Conservation (phyloP, 2,113 vertebrate species). For the Pampusana beccarii region DNA sequence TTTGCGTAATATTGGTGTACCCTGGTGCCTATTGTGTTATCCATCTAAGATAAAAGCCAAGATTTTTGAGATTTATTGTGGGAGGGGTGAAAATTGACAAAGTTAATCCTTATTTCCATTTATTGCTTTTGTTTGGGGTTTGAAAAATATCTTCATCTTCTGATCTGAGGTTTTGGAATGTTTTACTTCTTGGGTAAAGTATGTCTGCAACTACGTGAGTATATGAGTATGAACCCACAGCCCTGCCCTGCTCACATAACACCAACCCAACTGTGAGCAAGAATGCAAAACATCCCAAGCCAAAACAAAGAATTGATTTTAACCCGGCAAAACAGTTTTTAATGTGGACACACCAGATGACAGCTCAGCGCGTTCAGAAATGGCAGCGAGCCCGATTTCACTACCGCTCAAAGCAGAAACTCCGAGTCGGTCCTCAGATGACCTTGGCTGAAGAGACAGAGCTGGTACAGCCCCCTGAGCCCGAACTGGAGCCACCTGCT, state of each 20-base stretch:
- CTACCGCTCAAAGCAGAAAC: neutral
- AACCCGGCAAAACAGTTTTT: neutral
- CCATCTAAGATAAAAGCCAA: slow-evolving; percentile 55
- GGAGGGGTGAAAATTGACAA: slow-evolving; percentile 51
- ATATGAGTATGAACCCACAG: slow-evolving; percentile 1
- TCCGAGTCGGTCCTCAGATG: neutral
- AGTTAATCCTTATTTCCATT: slow-evolving; percentile 55
- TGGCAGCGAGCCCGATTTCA: neutral
- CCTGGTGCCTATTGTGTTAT: slow-evolving; percentile 57
- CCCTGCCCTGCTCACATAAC: slow-evolving; percentile 51
- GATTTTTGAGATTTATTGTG: slow-evolving; percentile 54
- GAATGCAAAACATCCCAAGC: slow-evolving; percentile 57
- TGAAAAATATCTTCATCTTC: slow-evolving; percentile 49
- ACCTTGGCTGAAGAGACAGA: neutral
- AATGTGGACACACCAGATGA: neutral
- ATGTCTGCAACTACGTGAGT: slow-evolving; percentile 16
- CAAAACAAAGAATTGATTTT: slow-evolving; percentile 61
- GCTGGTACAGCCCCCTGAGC: neutral
- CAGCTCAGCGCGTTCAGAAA: slow-evolving; percentile 10
- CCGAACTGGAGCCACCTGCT: neutral
- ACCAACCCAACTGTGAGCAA: slow-evolving; percentile 51
- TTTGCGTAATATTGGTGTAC: slow-evolving; percentile 58
- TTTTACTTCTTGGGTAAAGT: slow-evolving; percentile 30
- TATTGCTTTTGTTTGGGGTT: slow-evolving; percentile 58
- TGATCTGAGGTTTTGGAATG: slow-evolving; percentile 58